These are phyloP conservation scores for Erythrolamprus reginae DNA, from an alignment of 2,113 vertebrate species.

Conservation along the genomic window DNA sequence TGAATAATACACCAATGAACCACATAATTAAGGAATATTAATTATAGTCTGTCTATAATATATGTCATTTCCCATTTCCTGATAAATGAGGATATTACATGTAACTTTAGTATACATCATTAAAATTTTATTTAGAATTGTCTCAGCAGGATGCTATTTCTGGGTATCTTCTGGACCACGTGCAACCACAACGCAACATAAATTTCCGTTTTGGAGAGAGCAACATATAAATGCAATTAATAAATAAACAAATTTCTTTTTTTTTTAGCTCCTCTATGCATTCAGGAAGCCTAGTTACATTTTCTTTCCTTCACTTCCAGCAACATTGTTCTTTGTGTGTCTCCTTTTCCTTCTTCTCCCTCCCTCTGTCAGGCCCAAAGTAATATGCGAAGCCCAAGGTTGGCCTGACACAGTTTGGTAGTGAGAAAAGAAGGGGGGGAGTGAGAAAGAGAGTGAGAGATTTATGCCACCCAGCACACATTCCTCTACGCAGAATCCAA, in stretches of 20 bases:
- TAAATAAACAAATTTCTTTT: too few relatives aligned
- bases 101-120: not conserved
- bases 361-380: too few relatives aligned
- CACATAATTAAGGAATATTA: not conserved
- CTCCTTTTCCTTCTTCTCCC: not conserved
- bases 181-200: not conserved
- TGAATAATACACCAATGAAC: not conserved
- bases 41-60: not conserved
- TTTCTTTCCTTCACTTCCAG: not conserved
- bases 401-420: too few relatives aligned
- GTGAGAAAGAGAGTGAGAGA: too few relatives aligned
- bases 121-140: not conserved
- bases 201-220: too few relatives aligned
- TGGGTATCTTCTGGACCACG: not conserved
- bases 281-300: not conserved
- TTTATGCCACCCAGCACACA: too few relatives aligned
- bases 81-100: not conserved
- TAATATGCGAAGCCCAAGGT: too few relatives aligned
- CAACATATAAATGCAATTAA: too few relatives aligned
- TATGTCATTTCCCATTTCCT: not conserved
- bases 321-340: not conserved
- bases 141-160: not conserved
- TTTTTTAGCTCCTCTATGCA: not conserved
- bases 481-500: too few relatives aligned
- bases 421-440: too few relatives aligned